A percentile compares a stretch with the other conserved stretches of the same genome.
These are phyloP conservation scores for Zosterops hypoxanthus DNA, from an alignment of 2,113 vertebrate species.

Conservation along the genomic window DNA sequence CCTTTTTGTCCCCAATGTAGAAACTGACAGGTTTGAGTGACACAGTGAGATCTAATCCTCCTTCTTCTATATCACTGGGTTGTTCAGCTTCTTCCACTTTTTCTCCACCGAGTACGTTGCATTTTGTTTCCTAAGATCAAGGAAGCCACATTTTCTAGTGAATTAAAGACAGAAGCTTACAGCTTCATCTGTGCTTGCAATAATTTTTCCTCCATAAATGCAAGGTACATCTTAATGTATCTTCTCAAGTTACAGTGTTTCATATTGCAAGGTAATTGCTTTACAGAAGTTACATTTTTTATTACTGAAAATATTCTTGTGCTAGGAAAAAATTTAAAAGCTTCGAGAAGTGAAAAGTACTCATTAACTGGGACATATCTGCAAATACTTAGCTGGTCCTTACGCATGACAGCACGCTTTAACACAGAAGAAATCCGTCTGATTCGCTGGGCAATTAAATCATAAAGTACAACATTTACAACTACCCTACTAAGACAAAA, in stretches of 20 bases:
- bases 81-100: constrained; percentile 80
- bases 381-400: background rate
- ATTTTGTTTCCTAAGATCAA: constrained; percentile 80
- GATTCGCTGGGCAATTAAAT: background rate
- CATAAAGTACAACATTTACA: background rate
- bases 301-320: background rate
- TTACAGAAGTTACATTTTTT: background rate
- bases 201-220: background rate
- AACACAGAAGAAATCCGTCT: background rate
- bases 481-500: background rate
- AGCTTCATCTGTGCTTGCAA: background rate
- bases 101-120: constrained; percentile 63
- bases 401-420: background rate
- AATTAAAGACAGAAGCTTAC: background rate
- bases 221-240: background rate
- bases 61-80: constrained; percentile 92
- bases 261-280: background rate
- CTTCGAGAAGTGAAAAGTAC: background rate
- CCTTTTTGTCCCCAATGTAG: constrained; percentile 85
- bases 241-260: background rate
- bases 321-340: background rate
- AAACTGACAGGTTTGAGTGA: constrained; percentile 90
- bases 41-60: constrained; percentile 88
- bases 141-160: background rate
- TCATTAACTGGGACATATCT: background rate